Conservation (phyloP, 2,113 vertebrate genomes). For the Hiodon alosoides region DNA sequence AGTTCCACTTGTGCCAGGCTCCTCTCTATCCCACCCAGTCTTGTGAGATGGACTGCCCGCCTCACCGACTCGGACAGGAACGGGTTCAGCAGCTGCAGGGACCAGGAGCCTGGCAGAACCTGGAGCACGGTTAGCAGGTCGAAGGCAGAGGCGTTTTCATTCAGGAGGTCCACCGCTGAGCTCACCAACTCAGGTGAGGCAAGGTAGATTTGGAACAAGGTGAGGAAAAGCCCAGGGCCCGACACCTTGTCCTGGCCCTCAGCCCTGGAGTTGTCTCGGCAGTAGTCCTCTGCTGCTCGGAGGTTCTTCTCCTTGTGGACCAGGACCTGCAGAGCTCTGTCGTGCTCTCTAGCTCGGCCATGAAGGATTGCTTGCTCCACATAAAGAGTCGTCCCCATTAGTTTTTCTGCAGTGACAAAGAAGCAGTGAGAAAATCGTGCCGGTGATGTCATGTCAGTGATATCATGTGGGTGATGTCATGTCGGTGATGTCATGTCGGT, state of each 20-base stretch:
- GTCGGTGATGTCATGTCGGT: no score
- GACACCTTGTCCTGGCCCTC: constrained; percentile 29
- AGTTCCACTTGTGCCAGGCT: constrained; percentile 46
- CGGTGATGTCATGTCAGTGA: neutral
- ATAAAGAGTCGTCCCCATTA: constrained; percentile 44
- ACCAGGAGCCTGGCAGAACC: constrained; percentile 56
- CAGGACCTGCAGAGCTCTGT: constrained; percentile 49
- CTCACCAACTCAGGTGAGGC: constrained; percentile 26
- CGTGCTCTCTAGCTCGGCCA: constrained; percentile 43
- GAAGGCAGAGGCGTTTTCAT: constrained; percentile 41
- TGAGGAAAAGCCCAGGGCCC: constrained; percentile 41
- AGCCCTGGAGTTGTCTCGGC: constrained; percentile 38
- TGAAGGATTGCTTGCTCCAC: constrained; percentile 54
- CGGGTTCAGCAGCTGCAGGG: constrained; percentile 47
- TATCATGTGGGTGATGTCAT: neutral
- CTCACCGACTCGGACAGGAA: constrained; percentile 52
- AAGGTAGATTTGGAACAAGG: constrained; percentile 52
- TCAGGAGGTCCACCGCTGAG: constrained; percentile 52
- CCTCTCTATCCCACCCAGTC: constrained; percentile 46
- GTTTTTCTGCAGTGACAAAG: constrained; percentile 26
- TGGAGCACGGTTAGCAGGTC: constrained; percentile 39
- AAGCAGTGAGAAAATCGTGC: neutral
- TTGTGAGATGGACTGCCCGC: constrained; percentile 43
- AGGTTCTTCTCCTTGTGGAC: constrained; percentile 40
- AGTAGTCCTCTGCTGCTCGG: constrained; percentile 54